Conservation (phyloP, 2,797 vertebrate genomes). For the Centropyge bicolor region DNA sequence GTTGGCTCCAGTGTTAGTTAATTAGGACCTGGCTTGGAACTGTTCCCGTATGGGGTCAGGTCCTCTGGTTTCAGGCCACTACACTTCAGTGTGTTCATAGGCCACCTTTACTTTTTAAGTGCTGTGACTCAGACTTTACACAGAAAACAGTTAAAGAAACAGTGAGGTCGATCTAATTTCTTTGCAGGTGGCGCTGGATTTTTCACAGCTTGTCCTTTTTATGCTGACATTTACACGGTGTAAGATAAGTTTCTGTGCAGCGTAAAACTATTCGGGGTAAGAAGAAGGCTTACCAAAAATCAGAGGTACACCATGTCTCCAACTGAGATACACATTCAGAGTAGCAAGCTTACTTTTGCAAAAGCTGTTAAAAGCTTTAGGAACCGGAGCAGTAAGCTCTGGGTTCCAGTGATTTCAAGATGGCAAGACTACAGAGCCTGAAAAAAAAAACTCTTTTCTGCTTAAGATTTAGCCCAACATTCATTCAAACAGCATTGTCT, state of each 20-base stretch:
- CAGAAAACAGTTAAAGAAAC: slow-evolving; percentile 7
- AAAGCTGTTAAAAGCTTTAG: slow-evolving; percentile 41
- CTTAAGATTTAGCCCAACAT: slow-evolving; percentile 22
- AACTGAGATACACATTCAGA: slow-evolving; percentile 34
- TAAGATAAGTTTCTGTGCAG: slow-evolving; percentile 28
- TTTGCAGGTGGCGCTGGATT: slow-evolving; percentile 9
- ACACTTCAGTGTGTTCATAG: neutral
- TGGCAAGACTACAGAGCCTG: slow-evolving; percentile 37
- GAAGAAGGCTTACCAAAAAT: slow-evolving; percentile 41
- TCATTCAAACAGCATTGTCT: slow-evolving; percentile 43
- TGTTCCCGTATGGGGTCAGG: neutral
- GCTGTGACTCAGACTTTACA: slow-evolving; percentile 9
- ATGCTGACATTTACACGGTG: slow-evolving; percentile 28
- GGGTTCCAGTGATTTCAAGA: slow-evolving; percentile 34
- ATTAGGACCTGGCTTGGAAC: neutral
- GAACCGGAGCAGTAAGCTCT: slow-evolving; percentile 30
- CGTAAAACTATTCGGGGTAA: slow-evolving; percentile 5
- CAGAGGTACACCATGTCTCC: slow-evolving; percentile 38
- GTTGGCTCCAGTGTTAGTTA: neutral
- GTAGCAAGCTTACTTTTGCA: slow-evolving; percentile 29
- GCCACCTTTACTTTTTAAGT: neutral
- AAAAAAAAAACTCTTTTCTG: slow-evolving; percentile 39
- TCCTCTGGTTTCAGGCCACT: neutral
- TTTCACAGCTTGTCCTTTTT: slow-evolving; percentile 13
- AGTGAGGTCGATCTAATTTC: neutral